Base-by-base conservation (phyloP, 2,888 invertebrate genomes). In the Synanthedon andrenaeformis region DNA sequence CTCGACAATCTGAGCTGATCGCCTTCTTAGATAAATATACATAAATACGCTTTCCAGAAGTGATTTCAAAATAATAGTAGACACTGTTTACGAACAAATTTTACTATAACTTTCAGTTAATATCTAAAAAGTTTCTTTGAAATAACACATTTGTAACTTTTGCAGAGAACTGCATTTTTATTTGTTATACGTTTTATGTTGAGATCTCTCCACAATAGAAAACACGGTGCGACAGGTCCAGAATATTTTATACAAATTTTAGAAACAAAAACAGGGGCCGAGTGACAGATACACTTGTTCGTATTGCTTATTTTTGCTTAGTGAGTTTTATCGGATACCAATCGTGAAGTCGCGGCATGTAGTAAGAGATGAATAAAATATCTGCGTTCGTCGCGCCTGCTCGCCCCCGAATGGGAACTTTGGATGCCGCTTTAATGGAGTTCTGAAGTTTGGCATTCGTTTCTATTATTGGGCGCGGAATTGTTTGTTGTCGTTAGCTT, bases 231-330 rank as follows among this genome's bases (percentile, higher is more conserved):
- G 75, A 72, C 71, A 70, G 69, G 69, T 70, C 72, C 76, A 67
- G 86, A 84, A 87, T 87, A 86, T 84, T 83, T 87, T 86, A 86
- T 85, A 85, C 85, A 85, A 86, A 86, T 86, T 84, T 84, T 81
- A 82, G 82, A 82, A 82, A 85, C 76, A 86, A 85, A 79, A 87
- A 83, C 82, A 83, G 79, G 77, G 73, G 64, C 66, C 69, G 77
- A 79, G 82, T 85, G 86, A 87, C 86, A 86, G 86, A 79, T 84
- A 87, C 85, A 87, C 78, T 78, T 77, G 78, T 82, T 85, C 74
- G 72, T 78, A 74, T 73, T 84, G 79, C 74, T 85, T 79, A 79
- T 83, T 85, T 85, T 86, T 77, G 77, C 72, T 82, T 80, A 77
- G 76, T 71, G 68, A 70, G 72, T 73, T 78, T 83, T 82, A 81